Percentiles rank a stretch among this genome's conserved stretches.
These are phyloP conservation scores for Panagrolaimus sp. DNA, from an alignment of 1,140 invertebrate species.

Conservation along the genomic window DNA sequence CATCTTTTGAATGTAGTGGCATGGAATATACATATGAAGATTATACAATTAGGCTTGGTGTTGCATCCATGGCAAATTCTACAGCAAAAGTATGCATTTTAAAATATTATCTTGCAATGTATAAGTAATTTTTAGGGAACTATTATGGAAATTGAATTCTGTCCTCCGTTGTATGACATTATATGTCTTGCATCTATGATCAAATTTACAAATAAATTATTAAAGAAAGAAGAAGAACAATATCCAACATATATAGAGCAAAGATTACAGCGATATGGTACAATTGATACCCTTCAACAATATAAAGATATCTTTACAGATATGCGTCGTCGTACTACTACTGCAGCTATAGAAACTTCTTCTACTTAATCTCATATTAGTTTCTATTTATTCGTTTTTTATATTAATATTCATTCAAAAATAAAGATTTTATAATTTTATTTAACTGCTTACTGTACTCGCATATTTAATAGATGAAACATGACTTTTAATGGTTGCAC, in stretches of 20 bases:
- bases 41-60: background rate
- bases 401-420: too few relatives aligned
- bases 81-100: background rate
- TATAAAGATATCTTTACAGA: background rate
- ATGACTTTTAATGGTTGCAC: too few relatives aligned
- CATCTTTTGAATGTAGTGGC: background rate
- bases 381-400: too few relatives aligned
- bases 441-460: too few relatives aligned
- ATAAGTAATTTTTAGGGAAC: background rate
- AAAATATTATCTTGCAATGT: background rate
- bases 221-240: background rate
- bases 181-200: background rate
- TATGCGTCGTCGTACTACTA: background rate
- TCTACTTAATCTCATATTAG: too few relatives aligned
- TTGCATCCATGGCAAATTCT: constrained; percentile 13
- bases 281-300: background rate
- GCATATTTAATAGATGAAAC: too few relatives aligned
- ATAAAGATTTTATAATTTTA: too few relatives aligned
- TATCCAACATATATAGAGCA: background rate
- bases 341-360: too few relatives aligned
- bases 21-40: background rate
- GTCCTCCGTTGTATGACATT: too few relatives aligned
- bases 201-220: background rate
- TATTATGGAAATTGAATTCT: background rate
- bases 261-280: background rate